phyloP scores from a whole-genome alignment of 2,113 vertebrate genomes.

The Morphnarchus princeps region DNA sequence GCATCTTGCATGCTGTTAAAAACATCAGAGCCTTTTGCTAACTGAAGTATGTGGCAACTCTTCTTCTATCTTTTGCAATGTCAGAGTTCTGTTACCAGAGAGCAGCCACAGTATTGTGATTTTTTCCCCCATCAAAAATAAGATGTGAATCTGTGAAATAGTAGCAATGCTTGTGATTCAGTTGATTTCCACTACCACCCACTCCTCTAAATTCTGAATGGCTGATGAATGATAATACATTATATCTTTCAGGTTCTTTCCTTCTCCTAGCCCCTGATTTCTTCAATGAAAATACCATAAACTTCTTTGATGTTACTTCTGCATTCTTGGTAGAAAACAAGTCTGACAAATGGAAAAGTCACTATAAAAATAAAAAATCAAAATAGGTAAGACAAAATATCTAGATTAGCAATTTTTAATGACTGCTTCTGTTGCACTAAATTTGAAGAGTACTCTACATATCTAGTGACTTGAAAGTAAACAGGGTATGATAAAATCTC shows the following conservation, averaged over 20 bases:
- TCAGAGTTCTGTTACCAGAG: not conserved
- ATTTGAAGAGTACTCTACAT: not conserved
- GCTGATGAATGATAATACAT: not conserved
- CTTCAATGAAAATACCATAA: not conserved
- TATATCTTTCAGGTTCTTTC: not conserved
- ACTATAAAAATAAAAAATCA: not conserved
- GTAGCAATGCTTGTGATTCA: not conserved
- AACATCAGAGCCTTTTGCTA: not conserved
- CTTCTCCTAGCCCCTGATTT: not conserved
- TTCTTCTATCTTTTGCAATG: not conserved
- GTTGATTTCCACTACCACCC: not conserved
- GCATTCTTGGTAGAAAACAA: not conserved
- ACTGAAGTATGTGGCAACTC: not conserved
- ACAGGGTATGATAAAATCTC: not conserved
- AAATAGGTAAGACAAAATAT: not conserved
- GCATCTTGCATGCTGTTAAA: not conserved
- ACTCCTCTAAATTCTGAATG: not conserved
- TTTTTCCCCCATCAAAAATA: not conserved
- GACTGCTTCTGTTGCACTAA: not conserved
- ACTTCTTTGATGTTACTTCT: not conserved
- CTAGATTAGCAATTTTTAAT: not conserved
- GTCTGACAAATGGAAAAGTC: not conserved
- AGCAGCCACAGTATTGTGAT: not conserved
- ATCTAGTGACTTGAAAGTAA: not conserved
- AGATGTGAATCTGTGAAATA: not conserved